Evolutionary conservation across 2,888 invertebrate species (phyloP).

Genomic region (Pterostichus madidus): DNA sequence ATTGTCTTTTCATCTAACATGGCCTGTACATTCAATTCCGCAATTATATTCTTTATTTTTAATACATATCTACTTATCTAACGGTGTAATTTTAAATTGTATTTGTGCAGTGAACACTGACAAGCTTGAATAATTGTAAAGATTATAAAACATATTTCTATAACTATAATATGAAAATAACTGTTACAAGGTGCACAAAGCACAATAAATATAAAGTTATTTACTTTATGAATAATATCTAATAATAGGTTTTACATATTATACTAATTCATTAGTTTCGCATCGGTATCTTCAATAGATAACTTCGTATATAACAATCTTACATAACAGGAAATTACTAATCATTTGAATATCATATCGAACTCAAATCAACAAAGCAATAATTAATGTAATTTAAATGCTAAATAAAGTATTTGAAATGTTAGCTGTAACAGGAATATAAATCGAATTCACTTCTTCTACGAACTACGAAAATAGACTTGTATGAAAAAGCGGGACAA

Average conservation of each 20-base stretch:
- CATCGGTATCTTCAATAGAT: conserved; percentile 3
- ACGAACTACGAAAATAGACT: too few species aligned
- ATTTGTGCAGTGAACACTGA: conserved; percentile 26
- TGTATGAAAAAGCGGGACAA: too few species aligned
- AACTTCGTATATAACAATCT: neutral
- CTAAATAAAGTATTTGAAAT: too few species aligned
- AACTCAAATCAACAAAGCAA: too few species aligned
- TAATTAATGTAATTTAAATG: too few species aligned
- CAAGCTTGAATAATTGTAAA: conserved; percentile 27
- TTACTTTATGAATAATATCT: conserved; percentile 11
- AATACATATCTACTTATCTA: neutral
- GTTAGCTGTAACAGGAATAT: too few species aligned
- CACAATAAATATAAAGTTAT: neutral
- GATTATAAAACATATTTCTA: conserved; percentile 15
- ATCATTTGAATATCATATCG: neutral
- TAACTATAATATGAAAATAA: neutral
- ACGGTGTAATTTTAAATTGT: conserved; percentile 15
- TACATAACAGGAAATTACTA: conserved; percentile 16
- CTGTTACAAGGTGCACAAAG: neutral
- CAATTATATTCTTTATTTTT: too few species aligned
- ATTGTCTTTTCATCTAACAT: too few species aligned
- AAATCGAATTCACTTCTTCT: too few species aligned
- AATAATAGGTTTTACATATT: conserved; percentile 15
- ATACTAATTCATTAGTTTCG: conserved; percentile 30
- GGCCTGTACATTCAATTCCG: too few species aligned